These are phyloP conservation scores for Nephotettix cincticeps DNA, from an alignment of 1,140 invertebrate genomes.

Conservation along the genomic window DNA sequence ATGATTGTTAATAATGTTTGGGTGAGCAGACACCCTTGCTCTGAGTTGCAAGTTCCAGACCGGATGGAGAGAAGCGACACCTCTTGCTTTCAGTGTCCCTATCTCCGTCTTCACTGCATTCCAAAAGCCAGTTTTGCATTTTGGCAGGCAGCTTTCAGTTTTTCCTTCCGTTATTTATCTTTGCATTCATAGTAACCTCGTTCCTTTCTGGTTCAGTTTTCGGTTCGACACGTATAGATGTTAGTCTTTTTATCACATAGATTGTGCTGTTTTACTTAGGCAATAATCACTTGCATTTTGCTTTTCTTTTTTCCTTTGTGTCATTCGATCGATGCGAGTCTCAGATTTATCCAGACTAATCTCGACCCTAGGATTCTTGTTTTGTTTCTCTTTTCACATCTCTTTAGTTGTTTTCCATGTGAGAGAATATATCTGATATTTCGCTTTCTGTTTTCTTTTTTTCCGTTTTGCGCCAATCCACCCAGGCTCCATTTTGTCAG, in stretches of 20 bases:
- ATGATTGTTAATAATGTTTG: not conserved
- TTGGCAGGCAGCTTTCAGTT: conserved; percentile 14
- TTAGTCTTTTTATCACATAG: not conserved
- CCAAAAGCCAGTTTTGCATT: conserved; percentile 18
- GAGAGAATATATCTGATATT: conserved; percentile 32
- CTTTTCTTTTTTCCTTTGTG: conserved; percentile 4
- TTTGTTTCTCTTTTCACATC: not conserved
- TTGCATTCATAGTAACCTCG: conserved; percentile 5
- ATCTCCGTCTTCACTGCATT: conserved; percentile 5
- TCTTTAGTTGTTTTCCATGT: conserved; percentile 13
- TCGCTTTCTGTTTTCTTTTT: conserved; percentile 38
- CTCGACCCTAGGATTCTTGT: not conserved
- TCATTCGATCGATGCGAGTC: not conserved
- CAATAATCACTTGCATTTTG: conserved; percentile 21
- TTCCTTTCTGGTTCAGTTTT: conserved; percentile 10
- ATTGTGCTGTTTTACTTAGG: not conserved
- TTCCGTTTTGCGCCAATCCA: conserved; percentile 43
- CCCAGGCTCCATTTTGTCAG: conserved; percentile 70
- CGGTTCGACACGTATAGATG: conserved; percentile 5
- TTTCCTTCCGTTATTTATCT: not conserved
- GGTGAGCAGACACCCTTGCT: conserved; percentile 1
- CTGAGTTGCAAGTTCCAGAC: not conserved
- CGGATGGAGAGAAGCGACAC: not conserved
- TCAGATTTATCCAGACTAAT: not conserved
- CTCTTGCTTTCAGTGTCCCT: conserved; percentile 23